Evolutionary conservation across 1,140 invertebrate species (phyloP), one percentile per base, ranked within the genome.

Genomic region (Trypoxylus dichotomus): DNA sequence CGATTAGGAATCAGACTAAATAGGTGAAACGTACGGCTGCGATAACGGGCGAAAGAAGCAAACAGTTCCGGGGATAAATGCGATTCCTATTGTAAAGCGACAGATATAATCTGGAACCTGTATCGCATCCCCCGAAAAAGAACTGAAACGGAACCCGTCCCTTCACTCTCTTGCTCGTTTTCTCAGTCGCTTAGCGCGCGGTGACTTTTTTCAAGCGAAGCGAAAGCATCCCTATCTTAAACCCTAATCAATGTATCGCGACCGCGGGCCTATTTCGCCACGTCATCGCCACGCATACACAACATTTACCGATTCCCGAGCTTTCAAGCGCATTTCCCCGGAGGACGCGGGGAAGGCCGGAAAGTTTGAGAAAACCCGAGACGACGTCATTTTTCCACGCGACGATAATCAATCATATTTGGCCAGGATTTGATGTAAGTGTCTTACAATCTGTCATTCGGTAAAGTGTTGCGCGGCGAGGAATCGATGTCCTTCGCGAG

Each of bases 371-470:
- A 27, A 27, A 37, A 37, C 5, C 32, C 5, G 32, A 5, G 21
- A 24, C 1, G 7, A 3, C 24, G 60, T 68, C 60, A 68, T 68
- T 68, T 68, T 68, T 68, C 60, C 27, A 27, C 60, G 24, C 21
- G 24, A 24, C 24, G 60, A 68, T 15, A 68, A 68, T 68, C 60
- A 68, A 68, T 68, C 60, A 68, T 68, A 10, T 68, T 68, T 68
- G 60, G 60, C 24, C 60, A 68, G 13, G 60, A 68, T 68, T 68
- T 68, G 60, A 68, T 24, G 27, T 13, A 29, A 24, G 60, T 68
- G 60, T 68, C 60, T 68, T 29, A 68, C 60, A 68, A 68, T 68
- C 60, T 68, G 60, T 68, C 60, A 68, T 29, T 68, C 24, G 24
- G 60, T 21, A 27, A 68, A 68, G 27, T 11, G 60, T 21, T 8